A percentile compares a stretch with the other conserved stretches of the same genome.
Evolutionary conservation across 2,888 invertebrate species (phyloP).

Genomic region (Xestoiulus laeticollis): DNA sequence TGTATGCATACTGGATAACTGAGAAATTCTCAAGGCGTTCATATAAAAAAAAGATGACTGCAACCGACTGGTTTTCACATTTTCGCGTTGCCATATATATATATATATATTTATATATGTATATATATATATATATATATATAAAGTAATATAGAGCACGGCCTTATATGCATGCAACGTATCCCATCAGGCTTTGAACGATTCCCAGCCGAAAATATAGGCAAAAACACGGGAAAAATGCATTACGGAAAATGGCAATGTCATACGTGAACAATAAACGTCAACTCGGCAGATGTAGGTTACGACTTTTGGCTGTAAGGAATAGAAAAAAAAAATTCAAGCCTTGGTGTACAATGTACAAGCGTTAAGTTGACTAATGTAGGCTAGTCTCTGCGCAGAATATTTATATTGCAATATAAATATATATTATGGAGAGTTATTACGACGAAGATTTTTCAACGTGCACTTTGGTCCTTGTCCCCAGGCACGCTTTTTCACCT

Average conservation of each 20-base stretch:
- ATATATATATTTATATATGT: too few species aligned
- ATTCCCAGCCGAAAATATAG: slow-evolving; percentile 42
- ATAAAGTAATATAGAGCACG: not conserved
- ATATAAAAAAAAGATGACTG: slow-evolving; percentile 10
- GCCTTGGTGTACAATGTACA: not conserved
- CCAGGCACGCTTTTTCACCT: not conserved
- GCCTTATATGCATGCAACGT: not conserved
- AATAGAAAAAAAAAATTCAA: not conserved
- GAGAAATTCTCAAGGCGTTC: slow-evolving; percentile 25
- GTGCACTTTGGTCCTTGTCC: not conserved
- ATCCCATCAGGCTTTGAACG: not conserved
- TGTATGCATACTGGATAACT: not conserved
- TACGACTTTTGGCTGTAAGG: not conserved
- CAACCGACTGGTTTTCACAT: not conserved
- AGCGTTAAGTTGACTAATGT: slow-evolving; percentile 19
- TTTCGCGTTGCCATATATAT: not conserved
- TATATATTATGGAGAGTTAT: not conserved
- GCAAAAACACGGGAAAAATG: slow-evolving; percentile 36
- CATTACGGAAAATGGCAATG: slow-evolving; percentile 44
- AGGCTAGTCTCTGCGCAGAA: not conserved
- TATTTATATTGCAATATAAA: slow-evolving; percentile 33
- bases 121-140: too few species aligned
- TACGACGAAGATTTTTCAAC: not conserved
- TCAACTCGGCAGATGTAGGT: slow-evolving; percentile 46
- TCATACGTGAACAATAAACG: slow-evolving; percentile 48